Percentiles rank a stretch among this genome's conserved stretches.
Conservation (phyloP, 2,888 invertebrate genomes). For the Latrodectus hesperus region DNA sequence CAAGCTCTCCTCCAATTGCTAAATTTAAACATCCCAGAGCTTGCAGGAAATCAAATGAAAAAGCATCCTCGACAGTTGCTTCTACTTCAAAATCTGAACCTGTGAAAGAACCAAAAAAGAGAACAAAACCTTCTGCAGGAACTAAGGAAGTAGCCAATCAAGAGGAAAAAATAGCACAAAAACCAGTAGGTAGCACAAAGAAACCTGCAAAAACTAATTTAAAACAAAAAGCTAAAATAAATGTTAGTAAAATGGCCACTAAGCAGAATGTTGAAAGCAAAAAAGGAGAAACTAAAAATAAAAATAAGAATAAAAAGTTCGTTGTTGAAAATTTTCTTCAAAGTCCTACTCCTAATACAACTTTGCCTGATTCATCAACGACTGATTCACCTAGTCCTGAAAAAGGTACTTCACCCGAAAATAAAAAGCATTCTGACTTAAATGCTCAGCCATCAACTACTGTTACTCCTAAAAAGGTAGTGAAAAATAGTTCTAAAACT, state of each 20-base stretch:
- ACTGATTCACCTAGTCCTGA: slow-evolving; percentile 54
- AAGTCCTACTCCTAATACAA: slow-evolving; percentile 30
- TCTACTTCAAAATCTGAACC: slow-evolving; percentile 17
- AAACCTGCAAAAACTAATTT: slow-evolving; percentile 3
- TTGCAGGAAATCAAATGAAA: slow-evolving; percentile 49
- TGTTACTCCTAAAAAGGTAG: slow-evolving; percentile 18
- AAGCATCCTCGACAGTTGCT: neutral
- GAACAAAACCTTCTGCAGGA: slow-evolving; percentile 6
- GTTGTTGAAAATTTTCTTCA: slow-evolving; percentile 62
- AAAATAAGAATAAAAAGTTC: slow-evolving; percentile 61
- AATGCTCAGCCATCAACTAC: too few species aligned
- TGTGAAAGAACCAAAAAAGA: slow-evolving; percentile 33
- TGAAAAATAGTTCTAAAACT: slow-evolving; percentile 19
- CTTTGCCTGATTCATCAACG: neutral
- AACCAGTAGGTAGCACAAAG: neutral
- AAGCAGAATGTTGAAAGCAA: slow-evolving; percentile 26
- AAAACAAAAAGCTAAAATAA: slow-evolving; percentile 30
- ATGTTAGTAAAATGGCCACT: slow-evolving; percentile 6
- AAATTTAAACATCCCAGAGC: slow-evolving; percentile 57
- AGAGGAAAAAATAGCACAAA: slow-evolving; percentile 29
- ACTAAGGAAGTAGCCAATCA: neutral
- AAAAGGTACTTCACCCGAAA: slow-evolving; percentile 41
- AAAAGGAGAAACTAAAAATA: slow-evolving; percentile 56
- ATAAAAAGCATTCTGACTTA: slow-evolving; percentile 9
- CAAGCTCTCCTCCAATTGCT: slow-evolving; percentile 17